Base-by-base conservation (phyloP, 2,888 invertebrate species). In the Hyposoter didymator region DNA sequence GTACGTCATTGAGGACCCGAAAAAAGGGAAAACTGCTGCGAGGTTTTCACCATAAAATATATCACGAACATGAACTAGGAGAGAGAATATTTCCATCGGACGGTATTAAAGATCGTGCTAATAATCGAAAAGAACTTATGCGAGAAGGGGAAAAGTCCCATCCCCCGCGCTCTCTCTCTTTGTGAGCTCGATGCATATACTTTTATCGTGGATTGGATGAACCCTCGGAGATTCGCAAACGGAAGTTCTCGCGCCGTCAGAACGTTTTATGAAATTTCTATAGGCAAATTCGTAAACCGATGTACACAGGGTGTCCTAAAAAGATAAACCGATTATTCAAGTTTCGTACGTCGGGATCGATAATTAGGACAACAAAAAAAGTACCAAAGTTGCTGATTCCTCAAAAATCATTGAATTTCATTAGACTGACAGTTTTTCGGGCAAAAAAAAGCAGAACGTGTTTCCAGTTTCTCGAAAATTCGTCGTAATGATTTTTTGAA, bases 211-310 rank as follows among this genome's bases (percentile, higher is more conserved):
- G 75, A 79, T 84, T 64, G 74, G 74, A 79, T 75, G 66, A 81
- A 76, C 47, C 80, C 72, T 75, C 84, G 70, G 76, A 45, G 70
- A 80, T 80, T 76, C 75, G 55, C 76, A 80, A 80, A 76, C 84
- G 84, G 76, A 84, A 84, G 75, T 76, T 52, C 67, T 80, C 70
- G 74, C 75, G 78, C 74, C 49, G 84, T 76, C 75, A 78, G 78
- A 69, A 69, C 82, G 75, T 87, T 80, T 82, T 74, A 84, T 82
- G 66, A 83, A 80, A 76, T 84, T 79, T 85, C 73, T 52, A 69
- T 78, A 79, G 32, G 49, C 43, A 62, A 59, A 59, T 59, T 59
- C 59, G 59, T 59, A 55, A 22, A 22, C 28, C 59, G 2, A 14
- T 28, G 28, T 28, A 59, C 59, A 59, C 59, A 28, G 59, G 59